Percentiles rank a stretch among this genome's conserved stretches.
phyloP scores from a whole-genome alignment of 1,140 invertebrate genomes.

The Apis dorsata region DNA sequence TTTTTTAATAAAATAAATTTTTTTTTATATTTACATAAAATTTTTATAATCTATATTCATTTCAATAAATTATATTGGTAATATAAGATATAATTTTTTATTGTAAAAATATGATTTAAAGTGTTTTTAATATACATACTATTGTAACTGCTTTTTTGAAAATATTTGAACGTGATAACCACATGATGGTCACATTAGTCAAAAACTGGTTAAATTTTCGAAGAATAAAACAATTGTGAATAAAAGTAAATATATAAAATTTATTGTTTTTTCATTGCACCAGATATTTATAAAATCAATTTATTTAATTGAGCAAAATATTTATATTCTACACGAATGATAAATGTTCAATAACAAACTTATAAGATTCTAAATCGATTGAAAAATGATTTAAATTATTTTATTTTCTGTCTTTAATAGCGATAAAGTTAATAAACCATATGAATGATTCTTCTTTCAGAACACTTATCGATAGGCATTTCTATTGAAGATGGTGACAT shows the following conservation, averaged over 20 bases:
- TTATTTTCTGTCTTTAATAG: neutral
- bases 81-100: neutral
- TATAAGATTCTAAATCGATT: neutral
- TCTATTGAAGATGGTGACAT: conserved; percentile 24
- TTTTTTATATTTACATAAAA: neutral
- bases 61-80: neutral
- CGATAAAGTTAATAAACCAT: neutral
- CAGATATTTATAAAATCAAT: neutral
- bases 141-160: neutral
- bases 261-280: neutral
- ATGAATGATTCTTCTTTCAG: conserved; percentile 20
- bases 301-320: neutral
- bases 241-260: neutral
- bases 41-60: neutral
- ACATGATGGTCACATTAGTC: neutral
- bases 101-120: neutral
- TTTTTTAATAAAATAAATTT: neutral
- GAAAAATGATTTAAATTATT: neutral
- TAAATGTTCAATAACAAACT: neutral
- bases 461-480: conserved; percentile 4
- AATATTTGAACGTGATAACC: neutral
- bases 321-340: neutral
- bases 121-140: neutral
- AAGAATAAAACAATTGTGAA: neutral
- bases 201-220: conserved; percentile 1